phyloP scores from a whole-genome alignment of 1,140 invertebrate species.

The Ips nitidus region DNA sequence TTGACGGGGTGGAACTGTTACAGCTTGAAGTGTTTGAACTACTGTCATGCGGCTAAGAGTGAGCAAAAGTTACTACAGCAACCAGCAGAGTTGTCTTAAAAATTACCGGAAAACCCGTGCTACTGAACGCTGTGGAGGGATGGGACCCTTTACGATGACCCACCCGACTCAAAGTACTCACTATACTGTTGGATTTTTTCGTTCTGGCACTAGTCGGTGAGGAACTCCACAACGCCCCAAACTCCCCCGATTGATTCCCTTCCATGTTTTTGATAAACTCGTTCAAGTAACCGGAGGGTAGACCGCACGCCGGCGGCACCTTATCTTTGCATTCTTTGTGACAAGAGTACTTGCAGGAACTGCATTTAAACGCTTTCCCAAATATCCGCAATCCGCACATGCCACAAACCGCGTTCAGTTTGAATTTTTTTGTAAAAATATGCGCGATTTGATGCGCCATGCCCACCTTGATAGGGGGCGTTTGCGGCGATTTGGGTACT shows the following conservation, averaged over 20 bases:
- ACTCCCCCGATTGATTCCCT: slow-evolving; percentile 20
- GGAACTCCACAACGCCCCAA: slow-evolving; percentile 12
- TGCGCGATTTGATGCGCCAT: slow-evolving; percentile 93
- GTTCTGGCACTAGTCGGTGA: slow-evolving; percentile 53
- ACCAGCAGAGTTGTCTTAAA: not conserved
- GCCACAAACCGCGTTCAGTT: slow-evolving; percentile 87
- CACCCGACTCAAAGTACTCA: slow-evolving; percentile 41
- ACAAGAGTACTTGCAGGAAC: slow-evolving; percentile 95
- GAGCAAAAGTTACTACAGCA: slow-evolving; percentile 31
- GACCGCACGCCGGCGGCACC: slow-evolving; percentile 88
- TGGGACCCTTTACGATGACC: slow-evolving; percentile 56
- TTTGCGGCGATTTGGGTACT: slow-evolving; percentile 61
- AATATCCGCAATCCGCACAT: slow-evolving; percentile 91
- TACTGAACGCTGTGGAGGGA: slow-evolving; percentile 62
- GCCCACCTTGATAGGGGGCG: slow-evolving; percentile 66
- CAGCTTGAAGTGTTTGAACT: slow-evolving; percentile 95
- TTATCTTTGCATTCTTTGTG: slow-evolving; percentile 83
- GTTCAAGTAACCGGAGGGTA: slow-evolving; percentile 80
- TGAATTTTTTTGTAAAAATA: slow-evolving; percentile 85
- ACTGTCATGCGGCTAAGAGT: slow-evolving; percentile 68
- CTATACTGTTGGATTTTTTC: slow-evolving; percentile 47
- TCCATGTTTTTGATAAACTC: slow-evolving; percentile 67
- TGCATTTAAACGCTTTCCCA: slow-evolving; percentile 83
- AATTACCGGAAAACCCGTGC: slow-evolving; percentile 44
- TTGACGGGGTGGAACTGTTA: slow-evolving; percentile 94